Percentiles rank a stretch among this genome's conserved stretches.
phyloP scores from a whole-genome alignment of 1,140 invertebrate species.

The Zelostemma sp. region DNA sequence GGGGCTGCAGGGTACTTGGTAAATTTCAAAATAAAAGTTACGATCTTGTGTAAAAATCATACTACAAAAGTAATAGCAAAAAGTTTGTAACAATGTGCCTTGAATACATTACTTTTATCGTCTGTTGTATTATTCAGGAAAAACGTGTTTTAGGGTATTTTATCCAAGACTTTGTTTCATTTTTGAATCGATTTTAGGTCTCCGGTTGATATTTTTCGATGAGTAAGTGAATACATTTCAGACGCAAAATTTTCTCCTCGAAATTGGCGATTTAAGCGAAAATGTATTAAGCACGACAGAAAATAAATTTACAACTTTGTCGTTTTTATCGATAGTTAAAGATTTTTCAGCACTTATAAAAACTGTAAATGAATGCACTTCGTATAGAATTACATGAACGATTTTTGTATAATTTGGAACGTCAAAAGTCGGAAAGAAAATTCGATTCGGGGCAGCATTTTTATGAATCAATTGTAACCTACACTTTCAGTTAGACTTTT shows the following conservation, averaged over 20 bases:
- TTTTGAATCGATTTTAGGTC: no score
- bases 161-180: no score
- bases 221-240: no score
- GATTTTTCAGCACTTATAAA: constrained; percentile 25
- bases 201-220: no score
- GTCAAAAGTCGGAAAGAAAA: constrained; percentile 12
- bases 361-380: constrained; percentile 16
- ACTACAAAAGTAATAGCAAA: no score
- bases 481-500: constrained; percentile 60
- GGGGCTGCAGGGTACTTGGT: no score
- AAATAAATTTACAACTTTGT: constrained; percentile 18
- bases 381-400: constrained; percentile 23
- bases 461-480: constrained; percentile 21
- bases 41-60: no score
- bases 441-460: constrained; percentile 14
- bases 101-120: no score
- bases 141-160: no score
- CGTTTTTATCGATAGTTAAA: constrained; percentile 11
- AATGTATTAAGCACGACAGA: constrained; percentile 27
- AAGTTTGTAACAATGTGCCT: no score
- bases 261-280: background rate
- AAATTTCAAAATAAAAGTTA: no score
- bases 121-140: no score
- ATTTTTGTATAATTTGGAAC: constrained; percentile 27
- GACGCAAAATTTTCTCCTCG: background rate